Conservation (phyloP, 1,140 invertebrate genomes). For the Hestina assimilis region DNA sequence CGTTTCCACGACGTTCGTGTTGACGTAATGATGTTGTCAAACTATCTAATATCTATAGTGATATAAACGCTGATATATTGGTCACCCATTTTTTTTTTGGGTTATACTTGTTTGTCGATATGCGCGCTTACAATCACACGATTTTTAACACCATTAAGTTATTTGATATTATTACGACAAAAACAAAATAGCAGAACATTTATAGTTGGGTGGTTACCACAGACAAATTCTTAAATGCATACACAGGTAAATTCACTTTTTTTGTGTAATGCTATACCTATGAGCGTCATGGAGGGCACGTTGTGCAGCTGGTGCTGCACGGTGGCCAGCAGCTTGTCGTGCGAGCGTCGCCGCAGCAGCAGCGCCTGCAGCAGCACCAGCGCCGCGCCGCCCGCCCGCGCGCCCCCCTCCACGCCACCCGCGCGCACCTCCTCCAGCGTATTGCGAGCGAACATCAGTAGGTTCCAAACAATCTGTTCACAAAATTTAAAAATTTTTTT, state of each 20-base stretch:
- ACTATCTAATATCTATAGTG: too few relatives aligned
- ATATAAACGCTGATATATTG: too few relatives aligned
- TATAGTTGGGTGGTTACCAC: too few relatives aligned
- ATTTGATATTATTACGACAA: too few relatives aligned
- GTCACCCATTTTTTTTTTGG: too few relatives aligned
- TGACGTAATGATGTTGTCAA: too few relatives aligned
- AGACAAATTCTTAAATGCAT: not conserved
- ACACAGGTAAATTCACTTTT: not conserved
- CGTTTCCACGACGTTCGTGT: too few relatives aligned
- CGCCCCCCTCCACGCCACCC: slow-evolving; percentile 53
- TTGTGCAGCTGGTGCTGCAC: slow-evolving; percentile 45
- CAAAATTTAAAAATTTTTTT: not conserved
- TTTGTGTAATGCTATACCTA: slow-evolving; percentile 28
- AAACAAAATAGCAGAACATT: too few relatives aligned
- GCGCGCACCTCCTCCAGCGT: slow-evolving; percentile 76
- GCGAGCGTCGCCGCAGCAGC: slow-evolving; percentile 30
- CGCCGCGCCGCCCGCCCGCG: slow-evolving; percentile 48
- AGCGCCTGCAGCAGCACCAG: slow-evolving; percentile 36
- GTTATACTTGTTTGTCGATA: too few relatives aligned
- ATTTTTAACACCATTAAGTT: too few relatives aligned
- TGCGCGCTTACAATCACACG: too few relatives aligned
- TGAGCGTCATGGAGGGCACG: slow-evolving; percentile 47
- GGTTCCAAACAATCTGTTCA: slow-evolving; percentile 82
- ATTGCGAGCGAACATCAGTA: slow-evolving; percentile 83
- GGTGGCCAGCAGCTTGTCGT: slow-evolving; percentile 51